These are phyloP conservation scores for Turdus rufiventris DNA, from an alignment of 2,113 vertebrate species.

Conservation along the genomic window DNA sequence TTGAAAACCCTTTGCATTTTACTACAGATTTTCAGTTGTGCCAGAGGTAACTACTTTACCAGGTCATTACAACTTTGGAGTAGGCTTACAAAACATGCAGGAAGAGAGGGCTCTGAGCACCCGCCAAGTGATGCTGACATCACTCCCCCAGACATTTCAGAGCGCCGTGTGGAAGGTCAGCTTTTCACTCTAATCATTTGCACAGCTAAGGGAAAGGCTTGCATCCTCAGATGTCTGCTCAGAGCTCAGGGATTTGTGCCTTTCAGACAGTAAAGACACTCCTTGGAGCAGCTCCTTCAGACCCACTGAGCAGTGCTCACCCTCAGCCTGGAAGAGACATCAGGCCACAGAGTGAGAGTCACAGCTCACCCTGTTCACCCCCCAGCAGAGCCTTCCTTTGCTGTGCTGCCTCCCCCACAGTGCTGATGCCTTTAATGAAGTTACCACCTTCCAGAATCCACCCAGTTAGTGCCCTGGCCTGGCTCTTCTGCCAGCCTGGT, in stretches of 20 bases:
- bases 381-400: neutral
- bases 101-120: neutral
- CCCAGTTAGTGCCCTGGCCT: neutral
- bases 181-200: neutral
- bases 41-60: slow-evolving; percentile 7
- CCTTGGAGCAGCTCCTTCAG: neutral
- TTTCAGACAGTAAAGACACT: neutral
- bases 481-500: neutral
- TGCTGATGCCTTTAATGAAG: slow-evolving; percentile 16
- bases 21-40: neutral
- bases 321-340: neutral
- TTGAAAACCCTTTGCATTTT: neutral
- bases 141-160: neutral
- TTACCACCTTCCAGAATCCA: neutral
- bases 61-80: neutral
- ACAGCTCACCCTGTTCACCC: neutral
- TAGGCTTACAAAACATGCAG: neutral
- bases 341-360: neutral
- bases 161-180: neutral
- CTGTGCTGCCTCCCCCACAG: neutral
- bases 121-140: neutral
- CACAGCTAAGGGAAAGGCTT: neutral
- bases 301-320: neutral
- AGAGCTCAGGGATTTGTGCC: neutral
- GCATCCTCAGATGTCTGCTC: neutral